phyloP scores from a whole-genome alignment of 2,888 invertebrate species.

The Scaptomyza polygonia region DNA sequence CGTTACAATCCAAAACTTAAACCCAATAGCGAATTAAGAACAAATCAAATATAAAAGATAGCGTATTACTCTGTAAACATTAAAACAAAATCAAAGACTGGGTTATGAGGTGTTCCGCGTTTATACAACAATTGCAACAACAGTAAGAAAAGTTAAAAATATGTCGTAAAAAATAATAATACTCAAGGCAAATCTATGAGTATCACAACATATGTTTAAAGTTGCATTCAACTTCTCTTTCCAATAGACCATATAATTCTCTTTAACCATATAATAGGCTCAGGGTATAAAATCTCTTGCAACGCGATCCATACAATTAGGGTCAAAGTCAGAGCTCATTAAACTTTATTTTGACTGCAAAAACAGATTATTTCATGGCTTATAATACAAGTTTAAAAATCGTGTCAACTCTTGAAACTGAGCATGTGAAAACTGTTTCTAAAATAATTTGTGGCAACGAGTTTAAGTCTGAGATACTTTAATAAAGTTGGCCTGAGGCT shows the following conservation, averaged over 20 bases:
- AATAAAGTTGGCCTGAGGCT: too few relatives aligned
- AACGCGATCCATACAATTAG: too few relatives aligned
- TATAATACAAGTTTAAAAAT: too few relatives aligned
- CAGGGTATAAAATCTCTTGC: too few relatives aligned
- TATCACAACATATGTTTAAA: conserved; percentile 27
- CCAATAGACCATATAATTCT: conserved; percentile 22
- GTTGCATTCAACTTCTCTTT: conserved; percentile 13
- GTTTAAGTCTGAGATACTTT: too few relatives aligned
- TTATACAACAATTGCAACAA: conserved; percentile 82
- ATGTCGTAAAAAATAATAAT: conserved; percentile 51
- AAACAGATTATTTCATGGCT: too few relatives aligned
- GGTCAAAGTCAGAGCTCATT: too few relatives aligned
- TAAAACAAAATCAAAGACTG: conserved; percentile 84
- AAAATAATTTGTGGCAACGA: too few relatives aligned
- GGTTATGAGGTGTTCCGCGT: conserved; percentile 85
- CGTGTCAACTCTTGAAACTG: too few relatives aligned
- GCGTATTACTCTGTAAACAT: conserved; percentile 58
- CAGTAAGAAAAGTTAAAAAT: conserved; percentile 53
- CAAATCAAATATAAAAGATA: conserved; percentile 44
- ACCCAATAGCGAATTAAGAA: conserved; percentile 32
- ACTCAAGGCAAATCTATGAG: conserved; percentile 37
- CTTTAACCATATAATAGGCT: too few relatives aligned
- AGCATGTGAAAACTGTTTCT: too few relatives aligned
- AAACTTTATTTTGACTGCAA: too few relatives aligned
- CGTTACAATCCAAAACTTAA: conserved; percentile 60